These are phyloP conservation scores for Oryzias celebensis DNA, from an alignment of 2,113 vertebrate species.

Conservation along the genomic window DNA sequence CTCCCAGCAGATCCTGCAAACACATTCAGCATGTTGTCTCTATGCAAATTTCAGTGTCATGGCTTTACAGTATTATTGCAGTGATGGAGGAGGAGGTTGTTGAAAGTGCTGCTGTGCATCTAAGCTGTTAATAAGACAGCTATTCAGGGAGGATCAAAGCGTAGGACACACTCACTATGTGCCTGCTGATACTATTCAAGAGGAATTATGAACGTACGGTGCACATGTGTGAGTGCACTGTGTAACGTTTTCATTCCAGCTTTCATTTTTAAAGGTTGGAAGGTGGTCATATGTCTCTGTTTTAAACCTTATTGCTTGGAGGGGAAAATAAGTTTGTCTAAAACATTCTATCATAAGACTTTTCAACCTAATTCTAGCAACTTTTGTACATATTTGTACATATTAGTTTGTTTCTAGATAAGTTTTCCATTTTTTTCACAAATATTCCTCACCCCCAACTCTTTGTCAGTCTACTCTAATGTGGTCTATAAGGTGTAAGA, in stretches of 20 bases:
- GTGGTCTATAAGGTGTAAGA: conserved; percentile 42
- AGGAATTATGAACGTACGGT: conserved; percentile 23
- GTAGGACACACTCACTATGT: conserved; percentile 20
- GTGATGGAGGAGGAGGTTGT: conserved; percentile 32
- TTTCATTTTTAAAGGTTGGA: conserved; percentile 38
- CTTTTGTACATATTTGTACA: too few relatives aligned
- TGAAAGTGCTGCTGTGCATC: conserved; percentile 32
- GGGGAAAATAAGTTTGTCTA: conserved; percentile 24
- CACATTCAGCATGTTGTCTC: conserved; percentile 45
- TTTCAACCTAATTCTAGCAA: too few relatives aligned
- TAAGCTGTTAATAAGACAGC: conserved; percentile 28
- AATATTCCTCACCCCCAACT: neutral
- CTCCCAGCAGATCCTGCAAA: conserved; percentile 39
- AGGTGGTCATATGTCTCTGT: conserved; percentile 39
- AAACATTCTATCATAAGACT: neutral
- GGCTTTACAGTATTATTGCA: conserved; percentile 38
- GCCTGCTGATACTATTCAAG: conserved; percentile 46
- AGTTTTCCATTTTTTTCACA: too few relatives aligned
- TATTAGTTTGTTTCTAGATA: too few relatives aligned
- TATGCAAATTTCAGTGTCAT: conserved; percentile 52
- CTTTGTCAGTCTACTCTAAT: conserved; percentile 26
- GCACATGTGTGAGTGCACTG: neutral
- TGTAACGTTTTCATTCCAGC: conserved; percentile 42
- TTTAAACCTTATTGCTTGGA: conserved; percentile 15
- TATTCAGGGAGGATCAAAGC: conserved; percentile 40